Evolutionary conservation across 2,113 vertebrate species (phyloP).

Genomic region (Bubo blakistoni): DNA sequence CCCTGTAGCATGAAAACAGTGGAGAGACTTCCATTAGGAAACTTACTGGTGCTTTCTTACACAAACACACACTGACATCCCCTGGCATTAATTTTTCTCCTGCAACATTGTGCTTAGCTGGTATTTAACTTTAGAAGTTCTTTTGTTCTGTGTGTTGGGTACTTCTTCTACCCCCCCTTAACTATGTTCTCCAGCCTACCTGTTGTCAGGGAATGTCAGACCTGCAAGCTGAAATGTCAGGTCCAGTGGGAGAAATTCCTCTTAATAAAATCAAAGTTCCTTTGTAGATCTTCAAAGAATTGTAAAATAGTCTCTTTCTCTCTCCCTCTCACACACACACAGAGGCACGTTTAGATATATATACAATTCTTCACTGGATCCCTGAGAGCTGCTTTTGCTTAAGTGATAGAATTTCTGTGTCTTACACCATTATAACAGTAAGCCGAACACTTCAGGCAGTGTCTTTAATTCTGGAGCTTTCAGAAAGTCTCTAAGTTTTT

Average conservation of each 20-base stretch:
- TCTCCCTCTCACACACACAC: neutral
- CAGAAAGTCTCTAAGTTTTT: neutral
- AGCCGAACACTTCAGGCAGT: neutral
- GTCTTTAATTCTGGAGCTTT: neutral
- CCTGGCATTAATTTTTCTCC: neutral
- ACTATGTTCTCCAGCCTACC: neutral
- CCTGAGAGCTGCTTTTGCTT: neutral
- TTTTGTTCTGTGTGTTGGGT: neutral
- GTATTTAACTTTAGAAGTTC: neutral
- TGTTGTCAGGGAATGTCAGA: neutral
- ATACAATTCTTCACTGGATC: neutral
- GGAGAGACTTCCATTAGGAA: neutral
- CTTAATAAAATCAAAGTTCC: neutral
- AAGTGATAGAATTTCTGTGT: neutral
- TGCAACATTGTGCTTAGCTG: neutral
- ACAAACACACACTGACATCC: neutral
- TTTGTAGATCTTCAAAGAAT: constrained; percentile 1
- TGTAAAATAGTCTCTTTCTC: neutral
- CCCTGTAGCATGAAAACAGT: neutral
- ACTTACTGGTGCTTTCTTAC: neutral
- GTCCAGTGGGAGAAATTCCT: neutral
- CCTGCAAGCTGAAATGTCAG: constrained; percentile 22
- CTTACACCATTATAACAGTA: neutral
- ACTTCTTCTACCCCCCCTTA: neutral
- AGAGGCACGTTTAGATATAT: neutral